Evolutionary conservation across 1,140 invertebrate genomes (phyloP), one percentile per base, ranked within the genome.

Genomic region (Metaphire vulgaris): DNA sequence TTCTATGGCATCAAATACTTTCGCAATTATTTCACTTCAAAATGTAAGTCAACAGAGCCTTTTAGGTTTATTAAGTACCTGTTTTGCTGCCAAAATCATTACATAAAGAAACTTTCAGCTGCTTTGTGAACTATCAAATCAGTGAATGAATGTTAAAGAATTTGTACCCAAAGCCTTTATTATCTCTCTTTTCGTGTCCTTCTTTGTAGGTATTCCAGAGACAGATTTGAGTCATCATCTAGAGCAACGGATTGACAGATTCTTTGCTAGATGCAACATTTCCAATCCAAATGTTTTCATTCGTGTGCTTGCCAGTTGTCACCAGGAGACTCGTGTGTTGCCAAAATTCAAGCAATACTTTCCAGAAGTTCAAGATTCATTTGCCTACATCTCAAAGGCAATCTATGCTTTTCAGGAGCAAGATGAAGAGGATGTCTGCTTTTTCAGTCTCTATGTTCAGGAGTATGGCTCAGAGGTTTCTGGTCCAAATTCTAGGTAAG

Each of bases 371-470:
- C 21, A 6, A 12, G 6, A 56, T 56, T 56, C 41, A 21, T 56
- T 56, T 21, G 21, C 6, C 6, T 56, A 56, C 41, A 21, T 56
- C 6, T 6, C 41, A 56, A 99, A 99, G 88, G 97, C 98, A 1
- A 88, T 99, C 73, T 99, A 99, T 89, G 98, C 97, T 75, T 99
- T 99, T 88, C 96, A 99, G 87, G 96, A 99, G 82, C 93, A 99
- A 33, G 96, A 99, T 84, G 97, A 96, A 31, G 91, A 92, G 2
- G 98, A 99, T 88, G 95, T 99, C 1, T 99, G 97, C 87, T 99
- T 99, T 89, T 99, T 99, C 87, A 98, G 97, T 76, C 98, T 99
- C 95, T 97, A 99, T 86, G 98, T 99, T 0, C 97, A 99, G 88
- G 98, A 99, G 87, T 99, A 99, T 86, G 97, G 97, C 21, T 98